Base-by-base conservation (phyloP, 2,888 invertebrate species). In the Drosophila mercatorum region DNA sequence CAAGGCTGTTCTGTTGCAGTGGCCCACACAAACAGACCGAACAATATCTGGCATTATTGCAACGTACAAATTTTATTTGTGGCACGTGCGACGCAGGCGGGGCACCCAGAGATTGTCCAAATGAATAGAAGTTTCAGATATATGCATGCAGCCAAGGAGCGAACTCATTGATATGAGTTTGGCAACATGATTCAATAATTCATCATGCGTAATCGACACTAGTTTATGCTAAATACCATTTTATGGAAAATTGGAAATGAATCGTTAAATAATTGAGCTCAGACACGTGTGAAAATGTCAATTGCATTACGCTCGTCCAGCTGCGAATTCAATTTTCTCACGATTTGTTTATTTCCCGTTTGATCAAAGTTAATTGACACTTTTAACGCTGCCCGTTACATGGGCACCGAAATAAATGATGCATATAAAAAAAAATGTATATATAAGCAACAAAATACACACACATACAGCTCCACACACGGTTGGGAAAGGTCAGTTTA, bases 401-500 rank as follows among this genome's bases (percentile, higher is more conserved):
- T 59, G 73, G 26, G 78, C 77, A 78, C 68, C 58, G 67, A 86
- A 78, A 86, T 69, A 83, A 83, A 85, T 74, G 81, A 61, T 52
- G 53, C 53, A 59, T 41, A 53, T 53, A 52, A 47, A 56, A 51
- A 51, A 40, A 38, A 2, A 52, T 11, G 11, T 22, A 44, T 12
- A 7, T 8, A 46, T 46, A 46, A 7, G 57, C 52, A 28, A 17
- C 38, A 53, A 60, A 22, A n/a, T 31, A 44, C 26, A 46, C 43
- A 34, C 14, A 57, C 36, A 40, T 14, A 40, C 17, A 34, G 14
- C 34, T 40, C n/a, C 5, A 28, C 14, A 70, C 22, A 22, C 7
- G 34, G 71, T 77, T 80, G 61, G 58, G 78, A 59, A 58, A 85
- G 81, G 71, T 83, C 83, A 88, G 78, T 77, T 71, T 43, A 40